Evolutionary conservation across 2,888 invertebrate species (phyloP).

Genomic region (Onthophagus sagittarius): DNA sequence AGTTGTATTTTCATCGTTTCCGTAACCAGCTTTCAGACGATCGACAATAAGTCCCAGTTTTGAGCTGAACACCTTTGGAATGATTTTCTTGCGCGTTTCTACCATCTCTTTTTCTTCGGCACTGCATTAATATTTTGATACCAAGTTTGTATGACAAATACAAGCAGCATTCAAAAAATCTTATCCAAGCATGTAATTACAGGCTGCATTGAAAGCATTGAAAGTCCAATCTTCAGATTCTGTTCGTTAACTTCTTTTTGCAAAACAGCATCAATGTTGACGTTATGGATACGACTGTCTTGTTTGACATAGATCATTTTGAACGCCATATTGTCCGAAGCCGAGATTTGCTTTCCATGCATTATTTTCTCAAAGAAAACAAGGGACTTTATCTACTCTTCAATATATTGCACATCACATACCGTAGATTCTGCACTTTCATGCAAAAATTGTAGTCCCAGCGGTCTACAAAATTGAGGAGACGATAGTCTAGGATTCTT

Average conservation of each 20-base stretch:
- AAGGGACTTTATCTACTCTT: no score
- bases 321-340: slow-evolving; percentile 29
- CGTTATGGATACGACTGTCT: slow-evolving; percentile 25
- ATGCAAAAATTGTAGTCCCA: slow-evolving; percentile 26
- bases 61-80: slow-evolving; percentile 20
- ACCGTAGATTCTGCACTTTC: slow-evolving; percentile 24
- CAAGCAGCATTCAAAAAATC: slow-evolving; percentile 37
- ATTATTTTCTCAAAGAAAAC: slow-evolving; percentile 19
- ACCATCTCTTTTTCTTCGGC: slow-evolving; percentile 20
- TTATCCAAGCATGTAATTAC: slow-evolving; percentile 38
- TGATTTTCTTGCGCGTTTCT: background rate
- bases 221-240: slow-evolving; percentile 31
- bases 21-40: slow-evolving; percentile 30
- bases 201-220: no score
- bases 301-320: slow-evolving; percentile 36
- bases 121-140: no score
- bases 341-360: slow-evolving; percentile 22
- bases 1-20: slow-evolving; percentile 33
- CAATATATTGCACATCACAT: slow-evolving; percentile 12
- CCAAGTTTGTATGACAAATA: slow-evolving; percentile 36
- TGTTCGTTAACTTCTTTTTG: slow-evolving; percentile 18
- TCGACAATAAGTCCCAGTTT: slow-evolving; percentile 30
- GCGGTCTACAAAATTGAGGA: slow-evolving; percentile 27
- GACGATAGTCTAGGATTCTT: slow-evolving; percentile 29
- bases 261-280: slow-evolving; percentile 25